phyloP scores from a whole-genome alignment of 2,113 vertebrate genomes.

The Merops nubicus region DNA sequence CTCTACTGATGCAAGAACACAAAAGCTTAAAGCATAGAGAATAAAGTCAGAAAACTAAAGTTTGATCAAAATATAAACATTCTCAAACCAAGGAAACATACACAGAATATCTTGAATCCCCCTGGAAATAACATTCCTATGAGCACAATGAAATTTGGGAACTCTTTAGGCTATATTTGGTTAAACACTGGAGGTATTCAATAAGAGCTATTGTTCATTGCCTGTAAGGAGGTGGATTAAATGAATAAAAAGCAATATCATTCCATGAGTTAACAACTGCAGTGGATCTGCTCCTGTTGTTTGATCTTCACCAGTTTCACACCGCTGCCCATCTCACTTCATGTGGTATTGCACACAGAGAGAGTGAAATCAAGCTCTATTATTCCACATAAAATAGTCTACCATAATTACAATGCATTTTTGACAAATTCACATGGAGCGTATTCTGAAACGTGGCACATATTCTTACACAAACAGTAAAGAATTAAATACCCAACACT shows the following conservation, averaged over 20 bases:
- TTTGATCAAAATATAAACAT: neutral
- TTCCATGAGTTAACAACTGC: neutral
- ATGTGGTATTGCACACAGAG: neutral
- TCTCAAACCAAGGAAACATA: neutral
- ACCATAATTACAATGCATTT: neutral
- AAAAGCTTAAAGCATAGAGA: neutral
- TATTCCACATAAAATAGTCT: neutral
- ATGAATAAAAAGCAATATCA: neutral
- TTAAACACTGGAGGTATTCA: neutral
- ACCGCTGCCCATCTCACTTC: neutral
- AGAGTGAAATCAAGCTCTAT: neutral
- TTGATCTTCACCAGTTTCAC: neutral
- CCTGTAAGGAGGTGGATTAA: neutral
- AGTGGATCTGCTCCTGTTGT: neutral
- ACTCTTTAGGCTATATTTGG: neutral
- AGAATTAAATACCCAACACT: neutral
- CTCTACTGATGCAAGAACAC: neutral
- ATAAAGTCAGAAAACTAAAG: neutral
- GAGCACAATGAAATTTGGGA: neutral
- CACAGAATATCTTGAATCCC: neutral
- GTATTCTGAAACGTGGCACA: neutral
- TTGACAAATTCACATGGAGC: neutral
- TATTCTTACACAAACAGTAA: neutral
- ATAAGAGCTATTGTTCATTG: neutral
- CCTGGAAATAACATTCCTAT: neutral